A percentile compares a stretch with the other conserved stretches of the same genome.
phyloP scores from a whole-genome alignment of 2,113 vertebrate species.

The Ochotona princeps region DNA sequence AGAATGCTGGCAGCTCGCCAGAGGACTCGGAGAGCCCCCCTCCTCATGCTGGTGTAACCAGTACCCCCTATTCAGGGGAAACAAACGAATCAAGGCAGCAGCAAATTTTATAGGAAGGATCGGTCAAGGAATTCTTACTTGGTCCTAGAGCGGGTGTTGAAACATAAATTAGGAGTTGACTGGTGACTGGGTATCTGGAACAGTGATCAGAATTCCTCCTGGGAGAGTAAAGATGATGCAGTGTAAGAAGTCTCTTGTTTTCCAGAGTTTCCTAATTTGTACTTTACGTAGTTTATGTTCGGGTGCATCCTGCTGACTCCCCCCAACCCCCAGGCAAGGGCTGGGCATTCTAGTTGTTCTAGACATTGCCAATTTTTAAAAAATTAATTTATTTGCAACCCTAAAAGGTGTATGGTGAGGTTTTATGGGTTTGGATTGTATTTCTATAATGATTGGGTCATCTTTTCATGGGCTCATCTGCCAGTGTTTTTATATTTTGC shows the following conservation, averaged over 20 bases:
- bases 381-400: not conserved
- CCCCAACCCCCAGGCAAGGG: not conserved
- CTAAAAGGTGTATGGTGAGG: not conserved
- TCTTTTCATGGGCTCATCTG: not conserved
- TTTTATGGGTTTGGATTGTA: not conserved
- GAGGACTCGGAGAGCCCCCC: too few species aligned
- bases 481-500: not conserved
- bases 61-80: not conserved
- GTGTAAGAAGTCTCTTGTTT: not conserved
- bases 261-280: not conserved
- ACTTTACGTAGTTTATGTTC: too few species aligned
- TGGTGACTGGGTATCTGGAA: not conserved
- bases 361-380: not conserved
- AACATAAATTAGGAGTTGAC: not conserved
- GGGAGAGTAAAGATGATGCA: not conserved
- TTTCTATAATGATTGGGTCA: not conserved
- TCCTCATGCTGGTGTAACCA: not conserved
- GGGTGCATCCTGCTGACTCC: too few species aligned
- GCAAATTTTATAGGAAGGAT: not conserved
- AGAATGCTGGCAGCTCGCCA: too few species aligned
- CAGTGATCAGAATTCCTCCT: not conserved
- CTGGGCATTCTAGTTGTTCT: not conserved
- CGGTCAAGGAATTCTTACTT: not conserved
- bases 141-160: not conserved
- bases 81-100: accelerated